Conservation (phyloP, 1,140 invertebrate species). For the Drosophila elegans region DNA sequence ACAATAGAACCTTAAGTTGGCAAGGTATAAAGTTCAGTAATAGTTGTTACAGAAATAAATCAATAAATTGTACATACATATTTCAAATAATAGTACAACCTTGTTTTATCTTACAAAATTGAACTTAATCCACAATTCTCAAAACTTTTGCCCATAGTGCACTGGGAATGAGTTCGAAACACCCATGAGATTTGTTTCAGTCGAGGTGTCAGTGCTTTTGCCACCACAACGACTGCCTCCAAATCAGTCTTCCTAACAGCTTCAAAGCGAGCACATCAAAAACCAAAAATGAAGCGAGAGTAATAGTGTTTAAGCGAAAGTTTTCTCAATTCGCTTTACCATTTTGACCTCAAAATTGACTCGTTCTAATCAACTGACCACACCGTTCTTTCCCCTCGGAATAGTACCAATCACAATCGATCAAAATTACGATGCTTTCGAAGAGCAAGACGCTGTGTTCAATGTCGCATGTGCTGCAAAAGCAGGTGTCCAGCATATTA, state of each 20-base stretch:
- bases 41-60: too few relatives aligned
- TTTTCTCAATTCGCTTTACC: not conserved
- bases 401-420: not conserved
- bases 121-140: too few relatives aligned
- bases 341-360: not conserved
- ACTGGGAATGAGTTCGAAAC: not conserved
- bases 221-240: too few relatives aligned
- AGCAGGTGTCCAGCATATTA: not conserved
- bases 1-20: too few relatives aligned
- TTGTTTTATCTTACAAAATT: too few relatives aligned
- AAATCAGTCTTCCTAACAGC: not conserved
- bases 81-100: too few relatives aligned
- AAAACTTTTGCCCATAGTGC: too few relatives aligned
- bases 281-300: not conserved
- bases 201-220: not conserved
- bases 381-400: too few relatives aligned
- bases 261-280: not conserved
- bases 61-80: too few relatives aligned
- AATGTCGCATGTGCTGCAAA: not conserved
- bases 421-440: not conserved
- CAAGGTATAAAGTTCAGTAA: too few relatives aligned
- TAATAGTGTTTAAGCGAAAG: not conserved
- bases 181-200: conserved; percentile 11
- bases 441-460: not conserved
- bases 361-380: not conserved